Conservation (phyloP, 1,140 invertebrate species). For the Platyura marginata region DNA sequence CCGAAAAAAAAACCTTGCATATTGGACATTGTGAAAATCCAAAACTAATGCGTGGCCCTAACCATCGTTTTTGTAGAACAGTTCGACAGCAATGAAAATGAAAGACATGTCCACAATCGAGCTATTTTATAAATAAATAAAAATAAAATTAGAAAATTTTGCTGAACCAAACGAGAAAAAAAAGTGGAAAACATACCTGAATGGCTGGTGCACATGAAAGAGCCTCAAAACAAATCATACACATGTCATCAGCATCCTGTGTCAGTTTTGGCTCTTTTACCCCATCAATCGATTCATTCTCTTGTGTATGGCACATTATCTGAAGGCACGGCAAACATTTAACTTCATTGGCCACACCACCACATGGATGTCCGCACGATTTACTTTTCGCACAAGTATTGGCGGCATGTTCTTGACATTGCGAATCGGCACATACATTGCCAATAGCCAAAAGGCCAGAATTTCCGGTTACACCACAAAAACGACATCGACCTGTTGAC, state of each 20-base stretch:
- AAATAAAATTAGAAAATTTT: background rate
- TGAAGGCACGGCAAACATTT: slow-evolving; percentile 74
- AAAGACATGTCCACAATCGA: slow-evolving; percentile 91
- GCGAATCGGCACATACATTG: slow-evolving; percentile 82
- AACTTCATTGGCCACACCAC: slow-evolving; percentile 68
- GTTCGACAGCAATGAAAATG: slow-evolving; percentile 82
- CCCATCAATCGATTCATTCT: slow-evolving; percentile 37
- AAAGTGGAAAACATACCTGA: too few relatives aligned
- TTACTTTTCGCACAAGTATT: slow-evolving; percentile 71
- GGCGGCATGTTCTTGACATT: slow-evolving; percentile 79
- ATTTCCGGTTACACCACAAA: slow-evolving; percentile 73
- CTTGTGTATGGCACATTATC: slow-evolving; percentile 17
- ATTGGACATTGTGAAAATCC: slow-evolving; percentile 92
- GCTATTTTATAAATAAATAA: too few relatives aligned
- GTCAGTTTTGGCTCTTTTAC: slow-evolving; percentile 34
- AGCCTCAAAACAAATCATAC: slow-evolving; percentile 98
- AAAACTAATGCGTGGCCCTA: slow-evolving; percentile 89
- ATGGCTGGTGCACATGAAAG: slow-evolving; percentile 88
- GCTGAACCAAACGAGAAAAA: background rate
- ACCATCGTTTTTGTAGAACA: slow-evolving; percentile 76
- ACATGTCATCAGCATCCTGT: slow-evolving; percentile 97
- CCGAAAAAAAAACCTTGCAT: slow-evolving; percentile 57
- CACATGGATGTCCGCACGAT: slow-evolving; percentile 80
- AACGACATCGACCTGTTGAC: slow-evolving; percentile 60
- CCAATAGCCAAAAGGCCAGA: slow-evolving; percentile 75